Evolutionary conservation across 2,113 vertebrate genomes (phyloP).

Genomic region (Macrotis lagotis): DNA sequence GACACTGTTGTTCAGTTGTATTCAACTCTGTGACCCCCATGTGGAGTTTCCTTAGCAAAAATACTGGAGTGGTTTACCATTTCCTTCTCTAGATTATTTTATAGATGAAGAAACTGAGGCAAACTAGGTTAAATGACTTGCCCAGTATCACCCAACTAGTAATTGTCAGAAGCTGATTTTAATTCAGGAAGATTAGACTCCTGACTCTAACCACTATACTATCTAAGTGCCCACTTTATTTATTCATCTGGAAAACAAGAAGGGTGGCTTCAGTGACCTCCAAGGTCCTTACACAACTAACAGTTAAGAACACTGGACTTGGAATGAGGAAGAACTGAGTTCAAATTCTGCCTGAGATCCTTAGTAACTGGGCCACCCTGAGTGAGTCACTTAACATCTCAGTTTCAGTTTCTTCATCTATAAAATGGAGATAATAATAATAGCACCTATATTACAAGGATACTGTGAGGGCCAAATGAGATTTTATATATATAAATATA

Average conservation of each 20-base stretch:
- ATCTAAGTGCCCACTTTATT: neutral
- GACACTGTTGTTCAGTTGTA: neutral
- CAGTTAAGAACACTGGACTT: neutral
- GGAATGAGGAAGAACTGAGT: neutral
- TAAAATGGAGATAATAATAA: neutral
- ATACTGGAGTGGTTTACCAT: neutral
- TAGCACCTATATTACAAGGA: neutral
- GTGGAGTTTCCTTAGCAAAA: neutral
- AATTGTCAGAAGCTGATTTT: neutral
- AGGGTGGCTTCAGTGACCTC: neutral
- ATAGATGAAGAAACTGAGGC: neutral
- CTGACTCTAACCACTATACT: too few species aligned
- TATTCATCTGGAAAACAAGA: neutral
- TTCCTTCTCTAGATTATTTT: neutral
- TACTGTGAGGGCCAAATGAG: neutral
- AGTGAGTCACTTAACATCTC: neutral
- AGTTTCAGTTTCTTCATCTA: neutral
- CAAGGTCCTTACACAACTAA: neutral
- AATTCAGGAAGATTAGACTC: neutral
- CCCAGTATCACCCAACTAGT: neutral
- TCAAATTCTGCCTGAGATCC: neutral
- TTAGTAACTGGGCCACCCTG: neutral
- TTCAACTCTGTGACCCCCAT: neutral
- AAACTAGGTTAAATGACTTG: neutral
- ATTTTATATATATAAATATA: neutral